phyloP scores from a whole-genome alignment of 35 echinoderm and acorn worm species.

The Eucidaris tribuloides region DNA sequence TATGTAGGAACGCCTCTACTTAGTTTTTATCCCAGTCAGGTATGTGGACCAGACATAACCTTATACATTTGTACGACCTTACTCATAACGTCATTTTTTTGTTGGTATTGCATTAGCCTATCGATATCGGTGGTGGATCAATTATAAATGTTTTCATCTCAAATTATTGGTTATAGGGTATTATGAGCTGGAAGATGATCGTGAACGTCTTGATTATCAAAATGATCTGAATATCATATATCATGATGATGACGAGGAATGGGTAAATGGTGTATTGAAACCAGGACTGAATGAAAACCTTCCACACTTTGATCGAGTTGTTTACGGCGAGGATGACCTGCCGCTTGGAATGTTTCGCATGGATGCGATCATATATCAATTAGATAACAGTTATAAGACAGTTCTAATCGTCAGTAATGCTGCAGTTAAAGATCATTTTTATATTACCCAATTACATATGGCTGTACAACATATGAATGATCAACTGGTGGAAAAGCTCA shows the following conservation, averaged over 20 bases:
- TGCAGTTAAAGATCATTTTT: not conserved
- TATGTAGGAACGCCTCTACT: not conserved
- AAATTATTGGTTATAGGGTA: not conserved
- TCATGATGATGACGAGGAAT: constrained; percentile 13
- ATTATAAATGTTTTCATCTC: not conserved
- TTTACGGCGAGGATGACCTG: not conserved
- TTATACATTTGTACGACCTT: not conserved
- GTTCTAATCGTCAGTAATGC: not conserved
- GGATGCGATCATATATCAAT: not conserved
- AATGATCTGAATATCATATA: not conserved
- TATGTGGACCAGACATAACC: not conserved
- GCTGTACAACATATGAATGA: constrained; percentile 12
- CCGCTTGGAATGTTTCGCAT: not conserved
- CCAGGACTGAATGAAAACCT: not conserved
- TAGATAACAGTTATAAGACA: not conserved
- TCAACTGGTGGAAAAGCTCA: not conserved
- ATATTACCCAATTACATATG: not conserved
- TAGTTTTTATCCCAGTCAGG: not conserved
- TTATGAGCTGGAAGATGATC: not conserved
- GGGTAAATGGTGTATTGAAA: not conserved
- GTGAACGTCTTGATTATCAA: not conserved
- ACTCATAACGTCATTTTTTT: not conserved
- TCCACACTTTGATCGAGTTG: not conserved
- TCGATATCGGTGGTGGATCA: constrained; percentile 8
- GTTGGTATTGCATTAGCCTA: not conserved